These are phyloP conservation scores for Clarias laeviceps DNA, from an alignment of 2,797 vertebrate species.

Conservation along the genomic window DNA sequence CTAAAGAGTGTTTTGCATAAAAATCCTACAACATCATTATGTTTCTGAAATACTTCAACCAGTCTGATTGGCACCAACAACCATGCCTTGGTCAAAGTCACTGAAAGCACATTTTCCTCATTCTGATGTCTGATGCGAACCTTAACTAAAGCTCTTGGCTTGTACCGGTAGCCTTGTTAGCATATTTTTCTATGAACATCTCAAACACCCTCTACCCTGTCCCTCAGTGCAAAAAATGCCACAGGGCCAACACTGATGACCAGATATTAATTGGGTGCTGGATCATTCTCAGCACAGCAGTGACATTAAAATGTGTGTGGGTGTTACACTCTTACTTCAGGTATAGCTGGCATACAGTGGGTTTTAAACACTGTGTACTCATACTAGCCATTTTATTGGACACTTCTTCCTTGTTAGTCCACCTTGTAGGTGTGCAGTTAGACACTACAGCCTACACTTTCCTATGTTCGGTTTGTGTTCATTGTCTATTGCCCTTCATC, in stretches of 20 bases:
- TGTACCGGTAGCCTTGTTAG: not conserved
- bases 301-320: not conserved
- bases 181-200: not conserved
- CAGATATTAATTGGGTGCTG: conserved; percentile 4
- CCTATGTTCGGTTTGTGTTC: not conserved
- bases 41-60: not conserved
- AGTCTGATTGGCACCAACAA: not conserved
- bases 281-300: conserved; percentile 1
- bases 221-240: not conserved
- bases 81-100: not conserved
- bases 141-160: not conserved
- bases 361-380: conserved; percentile 15
- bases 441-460: conserved; percentile 10
- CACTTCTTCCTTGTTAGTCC: conserved; percentile 23
- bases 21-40: not conserved
- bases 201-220: not conserved
- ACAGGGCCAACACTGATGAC: not conserved
- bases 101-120: not conserved
- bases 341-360: conserved; percentile 2
- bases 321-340: conserved; percentile 21
- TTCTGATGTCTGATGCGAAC: not conserved
- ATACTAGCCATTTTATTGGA: conserved; percentile 3
- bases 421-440: conserved; percentile 22
- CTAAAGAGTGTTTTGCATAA: not conserved
- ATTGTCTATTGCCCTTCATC: not conserved